Evolutionary conservation across 2,888 invertebrate species (phyloP).

Genomic region (Tiliacea citrago): DNA sequence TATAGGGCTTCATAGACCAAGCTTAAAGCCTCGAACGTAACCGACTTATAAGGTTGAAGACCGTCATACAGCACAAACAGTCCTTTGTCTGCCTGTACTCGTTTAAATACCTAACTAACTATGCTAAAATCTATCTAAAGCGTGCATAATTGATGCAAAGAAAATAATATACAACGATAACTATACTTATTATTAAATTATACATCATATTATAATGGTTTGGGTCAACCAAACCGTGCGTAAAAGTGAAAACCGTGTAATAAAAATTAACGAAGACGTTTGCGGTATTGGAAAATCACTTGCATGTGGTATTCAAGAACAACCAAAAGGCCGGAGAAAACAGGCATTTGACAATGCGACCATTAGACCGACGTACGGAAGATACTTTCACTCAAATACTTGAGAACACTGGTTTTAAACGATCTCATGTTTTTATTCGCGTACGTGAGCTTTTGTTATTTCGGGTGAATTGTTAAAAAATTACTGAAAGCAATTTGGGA

Average conservation of each 20-base stretch:
- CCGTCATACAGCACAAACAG: constrained; percentile 24
- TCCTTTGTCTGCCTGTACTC: constrained; percentile 10
- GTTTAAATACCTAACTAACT: background rate
- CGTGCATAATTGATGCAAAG: background rate
- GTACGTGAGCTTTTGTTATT: constrained; percentile 57
- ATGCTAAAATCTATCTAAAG: constrained; percentile 16
- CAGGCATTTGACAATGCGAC: constrained; percentile 57
- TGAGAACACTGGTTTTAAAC: constrained; percentile 50
- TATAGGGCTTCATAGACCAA: constrained; percentile 43
- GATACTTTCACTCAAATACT: constrained; percentile 67
- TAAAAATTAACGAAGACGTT: constrained; percentile 68
- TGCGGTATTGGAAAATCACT: constrained; percentile 71
- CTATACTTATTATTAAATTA: constrained; percentile 7
- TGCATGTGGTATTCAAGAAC: constrained; percentile 69
- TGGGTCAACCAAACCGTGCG: constrained; percentile 45
- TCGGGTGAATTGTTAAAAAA: constrained; percentile 13
- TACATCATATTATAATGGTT: constrained; percentile 34
- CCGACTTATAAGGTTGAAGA: constrained; percentile 56
- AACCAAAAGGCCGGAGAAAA: constrained; percentile 72
- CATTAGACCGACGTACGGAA: constrained; percentile 38
- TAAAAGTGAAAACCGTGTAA: constrained; percentile 75
- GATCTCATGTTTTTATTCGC: constrained; percentile 47
- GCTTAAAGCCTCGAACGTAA: constrained; percentile 36
- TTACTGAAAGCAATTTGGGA: constrained; percentile 15
- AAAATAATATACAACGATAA: background rate